Conservation (phyloP, 2,797 vertebrate genomes). For the Buceros bicornis region DNA sequence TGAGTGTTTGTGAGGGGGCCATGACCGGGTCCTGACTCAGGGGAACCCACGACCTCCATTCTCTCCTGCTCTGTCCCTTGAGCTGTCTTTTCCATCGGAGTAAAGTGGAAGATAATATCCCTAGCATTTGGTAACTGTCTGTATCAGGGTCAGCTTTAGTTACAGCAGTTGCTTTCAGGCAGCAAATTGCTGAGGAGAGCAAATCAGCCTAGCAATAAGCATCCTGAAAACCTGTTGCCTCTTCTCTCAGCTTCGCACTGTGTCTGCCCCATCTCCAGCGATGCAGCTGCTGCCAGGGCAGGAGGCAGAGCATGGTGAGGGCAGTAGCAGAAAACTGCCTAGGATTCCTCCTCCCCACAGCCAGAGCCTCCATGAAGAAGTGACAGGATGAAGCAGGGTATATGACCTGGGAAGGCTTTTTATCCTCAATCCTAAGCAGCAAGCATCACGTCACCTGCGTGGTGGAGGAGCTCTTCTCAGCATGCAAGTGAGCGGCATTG, state of each 20-base stretch:
- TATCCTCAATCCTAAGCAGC: not conserved
- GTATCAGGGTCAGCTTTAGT: conserved; percentile 23
- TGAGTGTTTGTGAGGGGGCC: not conserved
- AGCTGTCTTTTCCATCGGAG: not conserved
- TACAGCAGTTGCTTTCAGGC: not conserved
- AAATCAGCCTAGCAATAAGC: conserved; percentile 32
- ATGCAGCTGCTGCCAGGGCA: not conserved
- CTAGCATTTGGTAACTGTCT: conserved; percentile 10
- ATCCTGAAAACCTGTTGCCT: conserved; percentile 10
- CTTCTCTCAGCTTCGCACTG: not conserved
- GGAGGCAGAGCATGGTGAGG: not conserved
- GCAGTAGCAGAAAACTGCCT: not conserved
- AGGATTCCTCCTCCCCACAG: not conserved
- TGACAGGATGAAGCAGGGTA: not conserved
- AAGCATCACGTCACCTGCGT: not conserved
- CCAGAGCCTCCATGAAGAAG: not conserved
- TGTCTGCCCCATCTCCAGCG: fast-evolving
- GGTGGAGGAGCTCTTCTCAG: not conserved
- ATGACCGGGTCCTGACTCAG: not conserved
- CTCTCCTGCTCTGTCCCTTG: not conserved
- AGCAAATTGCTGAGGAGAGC: conserved; percentile 47
- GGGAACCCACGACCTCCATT: not conserved
- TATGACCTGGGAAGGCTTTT: not conserved
- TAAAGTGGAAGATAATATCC: conserved; percentile 17
- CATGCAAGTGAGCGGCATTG: fast-evolving